phyloP scores from a whole-genome alignment of 2,888 invertebrate genomes.

The Volucella inflata region DNA sequence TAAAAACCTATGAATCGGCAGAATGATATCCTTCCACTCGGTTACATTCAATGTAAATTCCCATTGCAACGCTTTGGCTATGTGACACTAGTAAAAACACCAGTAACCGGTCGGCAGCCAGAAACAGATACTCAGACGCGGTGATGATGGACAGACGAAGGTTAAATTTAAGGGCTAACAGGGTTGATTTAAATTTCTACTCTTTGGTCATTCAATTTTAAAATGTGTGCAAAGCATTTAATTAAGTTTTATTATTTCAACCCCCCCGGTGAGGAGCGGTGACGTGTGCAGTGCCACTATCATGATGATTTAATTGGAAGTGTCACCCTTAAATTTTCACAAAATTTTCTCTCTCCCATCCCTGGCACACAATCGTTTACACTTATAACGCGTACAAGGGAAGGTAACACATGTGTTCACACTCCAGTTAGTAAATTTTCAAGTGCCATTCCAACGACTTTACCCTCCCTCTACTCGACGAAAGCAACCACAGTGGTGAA shows the following conservation, averaged over 20 bases:
- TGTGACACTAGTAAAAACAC: constrained; percentile 8
- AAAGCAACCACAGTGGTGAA: constrained; percentile 19
- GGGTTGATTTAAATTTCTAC: constrained; percentile 65
- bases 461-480: not conserved
- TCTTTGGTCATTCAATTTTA: constrained; percentile 60
- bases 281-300: not conserved
- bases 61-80: constrained; percentile 23
- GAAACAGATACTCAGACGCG: not conserved
- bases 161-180: constrained; percentile 19
- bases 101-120: not conserved
- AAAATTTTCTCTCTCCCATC: not conserved
- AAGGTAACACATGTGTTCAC: constrained; percentile 13
- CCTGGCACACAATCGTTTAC: no score
- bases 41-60: constrained; percentile 47
- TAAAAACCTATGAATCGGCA: constrained; percentile 57
- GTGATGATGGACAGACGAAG: constrained; percentile 16
- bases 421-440: constrained; percentile 40
- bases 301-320: constrained; percentile 24
- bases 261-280: not conserved
- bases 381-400: not conserved
- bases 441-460: constrained; percentile 25
- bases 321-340: constrained; percentile 3
- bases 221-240: constrained; percentile 57
- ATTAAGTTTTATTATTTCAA: constrained; percentile 44
- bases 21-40: constrained; percentile 48